Evolutionary conservation across 2,113 vertebrate genomes (phyloP).

Genomic region (Muntiacus muntjak): DNA sequence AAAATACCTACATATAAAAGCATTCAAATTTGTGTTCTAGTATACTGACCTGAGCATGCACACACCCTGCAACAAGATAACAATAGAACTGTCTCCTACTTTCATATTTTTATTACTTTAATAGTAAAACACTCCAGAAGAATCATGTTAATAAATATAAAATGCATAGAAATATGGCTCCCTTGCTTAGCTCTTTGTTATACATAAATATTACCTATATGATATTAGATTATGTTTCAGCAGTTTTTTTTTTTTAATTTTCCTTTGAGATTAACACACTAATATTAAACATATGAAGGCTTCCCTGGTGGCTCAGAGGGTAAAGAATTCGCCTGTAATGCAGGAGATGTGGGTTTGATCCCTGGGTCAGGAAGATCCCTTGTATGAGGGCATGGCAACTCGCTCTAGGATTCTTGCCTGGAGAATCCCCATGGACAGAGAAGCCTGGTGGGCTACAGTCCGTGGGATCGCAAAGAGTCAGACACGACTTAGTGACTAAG

Average conservation of each 20-base stretch:
- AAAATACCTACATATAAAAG: not conserved
- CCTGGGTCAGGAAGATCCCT: not conserved
- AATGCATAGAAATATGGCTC: not conserved
- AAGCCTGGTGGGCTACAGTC: not conserved
- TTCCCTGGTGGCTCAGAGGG: not conserved
- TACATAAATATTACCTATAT: not conserved
- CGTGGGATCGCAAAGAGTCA: accelerated
- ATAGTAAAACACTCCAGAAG: not conserved
- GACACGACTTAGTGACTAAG: not conserved
- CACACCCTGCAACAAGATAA: not conserved
- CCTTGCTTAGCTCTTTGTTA: not conserved
- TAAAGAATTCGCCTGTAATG: not conserved
- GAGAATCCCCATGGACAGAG: not conserved
- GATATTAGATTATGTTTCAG: not conserved
- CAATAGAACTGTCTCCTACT: not conserved
- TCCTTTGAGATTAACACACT: constrained; percentile 37
- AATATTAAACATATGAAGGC: not conserved
- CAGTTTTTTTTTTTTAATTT: not conserved
- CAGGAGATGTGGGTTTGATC: not conserved
- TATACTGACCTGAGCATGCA: not conserved
- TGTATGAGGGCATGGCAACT: not conserved
- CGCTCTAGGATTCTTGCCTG: not conserved
- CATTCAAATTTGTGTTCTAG: not conserved
- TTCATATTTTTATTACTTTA: not conserved
- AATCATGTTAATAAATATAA: not conserved